Conservation (phyloP, 2,888 invertebrate species). For the Cantharis nigra region DNA sequence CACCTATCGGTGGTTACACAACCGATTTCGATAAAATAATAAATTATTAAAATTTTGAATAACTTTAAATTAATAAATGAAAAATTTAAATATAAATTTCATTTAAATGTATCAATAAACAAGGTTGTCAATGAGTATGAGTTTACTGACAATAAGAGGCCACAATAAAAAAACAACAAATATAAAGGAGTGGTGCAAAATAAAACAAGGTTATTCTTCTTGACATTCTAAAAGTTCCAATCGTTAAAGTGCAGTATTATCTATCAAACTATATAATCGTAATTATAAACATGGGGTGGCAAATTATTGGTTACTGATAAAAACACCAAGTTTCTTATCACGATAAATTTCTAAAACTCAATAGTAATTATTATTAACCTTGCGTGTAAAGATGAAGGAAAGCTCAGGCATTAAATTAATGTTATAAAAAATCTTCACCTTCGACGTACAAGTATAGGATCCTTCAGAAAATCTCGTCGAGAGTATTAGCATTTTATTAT, state of each 20-base stretch:
- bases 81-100: not conserved
- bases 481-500: not conserved
- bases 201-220: conserved; percentile 1
- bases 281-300: not conserved
- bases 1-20: too few relatives aligned
- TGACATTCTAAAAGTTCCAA: not conserved
- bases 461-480: not conserved
- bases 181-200: not conserved
- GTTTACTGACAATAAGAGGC: not conserved
- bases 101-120: not conserved
- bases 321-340: not conserved
- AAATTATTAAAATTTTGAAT: too few relatives aligned
- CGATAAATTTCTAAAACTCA: not conserved
- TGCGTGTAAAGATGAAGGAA: not conserved
- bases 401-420: not conserved
- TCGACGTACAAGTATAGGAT: not conserved
- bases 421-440: not conserved
- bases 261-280: not conserved
- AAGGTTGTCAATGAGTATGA: not conserved
- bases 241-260: not conserved
- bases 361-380: not conserved
- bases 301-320: not conserved
- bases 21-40: too few relatives aligned
- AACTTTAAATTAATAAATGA: too few relatives aligned
- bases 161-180: not conserved